Base-by-base conservation (phyloP, 1,140 invertebrate genomes). In the Ctenoplectra terminalis region DNA sequence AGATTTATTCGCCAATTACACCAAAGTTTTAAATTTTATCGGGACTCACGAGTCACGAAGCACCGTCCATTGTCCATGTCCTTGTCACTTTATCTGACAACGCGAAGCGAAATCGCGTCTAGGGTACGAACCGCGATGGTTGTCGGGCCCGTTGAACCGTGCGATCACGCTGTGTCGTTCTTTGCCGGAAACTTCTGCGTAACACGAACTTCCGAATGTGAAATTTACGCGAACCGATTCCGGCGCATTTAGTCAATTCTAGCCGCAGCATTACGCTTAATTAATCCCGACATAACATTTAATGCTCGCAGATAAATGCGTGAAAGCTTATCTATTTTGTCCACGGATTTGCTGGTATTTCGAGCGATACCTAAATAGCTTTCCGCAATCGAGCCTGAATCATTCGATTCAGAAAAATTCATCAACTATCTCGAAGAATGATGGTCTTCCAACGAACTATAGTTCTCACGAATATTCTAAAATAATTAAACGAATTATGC, bases 321-420 rank as follows among this genome's bases (percentile, higher is more conserved):
- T n/a, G 63, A 69, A 77, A 77, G 75, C 56, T 79, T 79, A 79
- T 79, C 77, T 61, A 72, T 79, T 79, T 79, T 79, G 77, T 79
- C 69, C 69, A 15, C 77, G 77, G 77, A 79, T 79, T 77, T 70
- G 37, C 56, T 46, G 67, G 46, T 23, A 52, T 79, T 72, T 29
- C 69, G 46, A 46, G 20, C 58, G 70, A 79, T 52, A 73, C 31
- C 69, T 15, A 54, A 31, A 40, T 20, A 2, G 13, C 20, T 17
- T 29, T 54, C 29, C 61, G 17, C 64, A 26, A 67, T 3, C 40
- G 40, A 29, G 40, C 3, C 4, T 9, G 15, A 17, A 29, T 26
- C 63, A 37, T 46, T 43, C 26, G n/a, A 8, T n/a, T 52, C 23
- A 17, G 7, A 1, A 8, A 23, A 52, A n/a, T n/a, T n/a, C 20